A percentile compares a stretch with the other conserved stretches of the same genome.
phyloP scores from a whole-genome alignment of 2,888 invertebrate species.

The Drosophila mimetica region DNA sequence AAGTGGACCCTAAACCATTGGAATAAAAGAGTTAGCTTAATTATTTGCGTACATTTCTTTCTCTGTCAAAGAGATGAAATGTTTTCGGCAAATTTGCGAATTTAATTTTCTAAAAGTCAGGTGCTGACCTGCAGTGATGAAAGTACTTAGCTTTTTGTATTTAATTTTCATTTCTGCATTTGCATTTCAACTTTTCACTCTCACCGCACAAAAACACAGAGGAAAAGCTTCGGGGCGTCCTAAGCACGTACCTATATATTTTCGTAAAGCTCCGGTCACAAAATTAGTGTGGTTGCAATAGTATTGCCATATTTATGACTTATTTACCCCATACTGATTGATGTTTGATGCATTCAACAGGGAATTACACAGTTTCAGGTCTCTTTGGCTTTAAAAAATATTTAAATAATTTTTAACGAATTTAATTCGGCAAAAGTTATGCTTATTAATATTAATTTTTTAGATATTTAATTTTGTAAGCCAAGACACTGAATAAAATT shows the following conservation, averaged over 20 bases:
- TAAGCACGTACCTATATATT: constrained; percentile 44
- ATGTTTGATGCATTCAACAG: no score
- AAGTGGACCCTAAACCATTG: background rate
- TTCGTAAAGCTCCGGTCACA: background rate
- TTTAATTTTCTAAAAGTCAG: constrained; percentile 65
- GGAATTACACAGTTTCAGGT: no score
- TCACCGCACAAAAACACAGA: constrained; percentile 14
- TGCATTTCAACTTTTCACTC: constrained; percentile 65
- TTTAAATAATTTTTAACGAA: no score
- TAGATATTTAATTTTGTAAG: no score
- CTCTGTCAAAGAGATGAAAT: constrained; percentile 52
- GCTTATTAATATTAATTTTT: no score
- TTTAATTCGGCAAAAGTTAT: no score
- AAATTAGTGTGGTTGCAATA: background rate
- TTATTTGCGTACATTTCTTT: background rate
- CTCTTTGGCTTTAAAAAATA: no score
- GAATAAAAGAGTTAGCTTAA: no score
- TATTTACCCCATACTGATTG: no score
- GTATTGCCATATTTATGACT: background rate
- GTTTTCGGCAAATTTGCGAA: constrained; percentile 57
- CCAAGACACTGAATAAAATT: no score
- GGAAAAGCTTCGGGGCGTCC: constrained; percentile 10
- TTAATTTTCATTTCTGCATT: constrained; percentile 79
- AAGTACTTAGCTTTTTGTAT: constrained; percentile 75
- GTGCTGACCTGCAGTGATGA: constrained; percentile 38